phyloP scores from a whole-genome alignment of 2,888 invertebrate species.

The Operophtera brumata region DNA sequence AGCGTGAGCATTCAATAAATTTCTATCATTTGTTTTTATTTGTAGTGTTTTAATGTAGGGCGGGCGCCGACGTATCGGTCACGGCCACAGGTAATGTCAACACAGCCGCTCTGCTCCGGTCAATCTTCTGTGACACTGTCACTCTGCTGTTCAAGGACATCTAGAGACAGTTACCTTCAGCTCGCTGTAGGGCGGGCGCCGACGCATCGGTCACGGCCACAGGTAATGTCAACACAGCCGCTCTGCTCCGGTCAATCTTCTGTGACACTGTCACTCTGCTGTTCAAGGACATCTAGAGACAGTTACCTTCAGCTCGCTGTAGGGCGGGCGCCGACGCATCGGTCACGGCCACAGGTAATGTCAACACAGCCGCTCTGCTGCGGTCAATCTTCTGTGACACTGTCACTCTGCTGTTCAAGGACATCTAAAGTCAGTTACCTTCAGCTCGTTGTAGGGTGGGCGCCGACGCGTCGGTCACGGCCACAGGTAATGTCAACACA shows the following conservation, averaged over 20 bases:
- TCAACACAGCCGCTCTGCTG: constrained; percentile 86
- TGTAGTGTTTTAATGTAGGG: too few relatives aligned
- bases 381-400: constrained; percentile 84
- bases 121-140: constrained; percentile 81
- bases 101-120: constrained; percentile 86
- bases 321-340: constrained; percentile 89
- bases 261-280: constrained; percentile 83
- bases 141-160: constrained; percentile 81
- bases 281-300: too few relatives aligned
- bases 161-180: constrained; percentile 84
- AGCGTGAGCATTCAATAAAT: too few relatives aligned
- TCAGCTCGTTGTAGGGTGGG: constrained; percentile 88
- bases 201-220: constrained; percentile 91
- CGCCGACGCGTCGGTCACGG: constrained; percentile 91
- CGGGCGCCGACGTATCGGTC: constrained; percentile 89
- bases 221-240: constrained; percentile 88
- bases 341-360: constrained; percentile 88
- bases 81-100: constrained; percentile 90
- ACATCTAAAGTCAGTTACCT: too few relatives aligned
- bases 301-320: constrained; percentile 88
- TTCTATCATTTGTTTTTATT: too few relatives aligned
- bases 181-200: constrained; percentile 87
- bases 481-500: constrained; percentile 87
- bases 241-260: constrained; percentile 83
- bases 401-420: constrained; percentile 78